Evolutionary conservation across 2,888 invertebrate genomes (phyloP).

Genomic region (Acanthoscelides obtectus): DNA sequence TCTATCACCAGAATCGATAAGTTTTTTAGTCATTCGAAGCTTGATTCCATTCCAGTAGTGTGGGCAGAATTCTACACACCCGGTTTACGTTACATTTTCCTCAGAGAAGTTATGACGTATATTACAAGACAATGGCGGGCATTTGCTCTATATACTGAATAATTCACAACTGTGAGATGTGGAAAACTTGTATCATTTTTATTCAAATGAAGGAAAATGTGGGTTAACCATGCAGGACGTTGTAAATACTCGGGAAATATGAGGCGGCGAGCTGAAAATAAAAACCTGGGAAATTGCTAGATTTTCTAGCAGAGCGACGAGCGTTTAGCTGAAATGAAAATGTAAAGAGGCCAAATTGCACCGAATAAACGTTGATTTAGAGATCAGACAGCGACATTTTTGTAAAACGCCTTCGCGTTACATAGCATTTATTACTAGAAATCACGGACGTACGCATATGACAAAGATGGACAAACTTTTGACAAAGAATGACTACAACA

Average conservation of each 20-base stretch:
- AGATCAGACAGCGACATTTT: background rate
- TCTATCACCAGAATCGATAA: too few species aligned
- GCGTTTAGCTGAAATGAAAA: background rate
- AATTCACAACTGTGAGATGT: background rate
- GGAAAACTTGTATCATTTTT: background rate
- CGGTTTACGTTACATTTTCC: too few species aligned
- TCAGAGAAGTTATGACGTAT: background rate
- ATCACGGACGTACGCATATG: too few species aligned
- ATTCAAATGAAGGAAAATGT: background rate
- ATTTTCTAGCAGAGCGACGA: background rate
- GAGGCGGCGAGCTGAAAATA: background rate
- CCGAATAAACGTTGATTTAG: background rate
- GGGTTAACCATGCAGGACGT: background rate
- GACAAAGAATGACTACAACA: too few species aligned
- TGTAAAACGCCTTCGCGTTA: too few species aligned
- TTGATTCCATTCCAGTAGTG: too few species aligned
- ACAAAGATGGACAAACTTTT: too few species aligned
- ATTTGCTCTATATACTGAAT: background rate
- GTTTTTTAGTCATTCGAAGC: too few species aligned
- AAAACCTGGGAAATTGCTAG: background rate
- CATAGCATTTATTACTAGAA: too few species aligned
- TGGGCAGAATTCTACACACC: too few species aligned
- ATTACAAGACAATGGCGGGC: background rate
- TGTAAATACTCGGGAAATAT: background rate
- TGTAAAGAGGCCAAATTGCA: background rate